These are phyloP conservation scores for Dryobota labecula DNA, from an alignment of 2,888 invertebrate species.

Conservation along the genomic window DNA sequence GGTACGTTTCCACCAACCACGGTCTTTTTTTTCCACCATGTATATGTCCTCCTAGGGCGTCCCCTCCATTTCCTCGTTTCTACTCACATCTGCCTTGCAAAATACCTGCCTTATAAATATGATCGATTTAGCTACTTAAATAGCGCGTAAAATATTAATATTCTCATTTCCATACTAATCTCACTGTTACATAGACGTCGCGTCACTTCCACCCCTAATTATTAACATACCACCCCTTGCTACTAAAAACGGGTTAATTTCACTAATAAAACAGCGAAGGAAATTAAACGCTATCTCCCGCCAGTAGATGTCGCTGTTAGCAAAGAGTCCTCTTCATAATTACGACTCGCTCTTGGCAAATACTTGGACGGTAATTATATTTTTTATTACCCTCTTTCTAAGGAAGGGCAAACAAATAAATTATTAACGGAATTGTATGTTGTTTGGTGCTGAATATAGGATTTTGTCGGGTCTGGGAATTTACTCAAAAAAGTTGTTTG, in stretches of 20 bases:
- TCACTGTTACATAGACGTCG: constrained; percentile 31
- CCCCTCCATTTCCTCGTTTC: too few species aligned
- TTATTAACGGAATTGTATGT: constrained; percentile 49
- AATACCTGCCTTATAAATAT: too few species aligned
- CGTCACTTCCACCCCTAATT: constrained; percentile 76
- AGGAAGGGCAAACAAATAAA: constrained; percentile 60
- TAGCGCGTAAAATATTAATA: constrained; percentile 22
- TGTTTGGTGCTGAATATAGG: constrained; percentile 12
- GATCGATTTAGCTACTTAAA: too few species aligned
- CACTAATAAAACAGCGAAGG: constrained; percentile 81
- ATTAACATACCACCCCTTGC: constrained; percentile 78
- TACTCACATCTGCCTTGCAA: too few species aligned
- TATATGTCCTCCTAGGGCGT: too few species aligned
- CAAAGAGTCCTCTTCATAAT: constrained; percentile 76
- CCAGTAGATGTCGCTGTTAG: constrained; percentile 64
- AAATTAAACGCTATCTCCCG: constrained; percentile 79
- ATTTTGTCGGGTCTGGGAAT: constrained; percentile 1
- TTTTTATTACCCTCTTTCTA: constrained; percentile 74
- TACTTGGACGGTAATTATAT: constrained; percentile 81
- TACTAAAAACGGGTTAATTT: constrained; percentile 86
- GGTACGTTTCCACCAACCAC: too few species aligned
- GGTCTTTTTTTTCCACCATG: too few species aligned
- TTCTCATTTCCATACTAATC: constrained; percentile 40
- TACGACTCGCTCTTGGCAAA: constrained; percentile 77
- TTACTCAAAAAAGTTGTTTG: neutral